These are phyloP conservation scores for Bactericera cockerelli DNA, from an alignment of 1,140 invertebrate genomes.

Conservation along the genomic window DNA sequence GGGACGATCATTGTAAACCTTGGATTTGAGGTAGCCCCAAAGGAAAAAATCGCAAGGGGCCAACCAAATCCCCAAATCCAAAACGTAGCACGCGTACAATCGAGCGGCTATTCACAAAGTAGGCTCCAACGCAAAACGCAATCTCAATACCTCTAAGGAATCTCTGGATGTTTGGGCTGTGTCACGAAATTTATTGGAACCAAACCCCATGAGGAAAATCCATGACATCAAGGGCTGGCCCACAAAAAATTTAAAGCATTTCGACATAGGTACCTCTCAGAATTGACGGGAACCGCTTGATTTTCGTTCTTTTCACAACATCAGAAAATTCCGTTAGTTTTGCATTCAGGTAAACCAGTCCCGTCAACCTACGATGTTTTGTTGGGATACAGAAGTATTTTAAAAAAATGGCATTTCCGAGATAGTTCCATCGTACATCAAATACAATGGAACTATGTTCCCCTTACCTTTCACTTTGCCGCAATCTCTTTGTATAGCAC, in stretches of 20 bases:
- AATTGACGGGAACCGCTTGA: not conserved
- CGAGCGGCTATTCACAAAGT: no score
- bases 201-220: not conserved
- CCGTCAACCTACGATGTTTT: not conserved
- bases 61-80: no score
- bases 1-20: no score
- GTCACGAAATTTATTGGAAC: not conserved
- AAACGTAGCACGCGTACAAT: no score
- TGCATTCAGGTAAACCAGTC: not conserved
- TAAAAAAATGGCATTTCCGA: not conserved
- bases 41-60: no score
- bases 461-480: no score
- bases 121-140: no score
- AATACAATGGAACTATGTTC: no score
- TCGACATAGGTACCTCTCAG: not conserved
- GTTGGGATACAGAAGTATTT: not conserved
- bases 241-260: not conserved
- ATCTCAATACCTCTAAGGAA: not conserved
- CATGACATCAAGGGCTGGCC: not conserved
- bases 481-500: no score
- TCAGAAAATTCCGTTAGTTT: not conserved
- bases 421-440: no score
- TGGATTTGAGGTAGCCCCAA: no score
- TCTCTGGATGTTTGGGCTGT: not conserved
- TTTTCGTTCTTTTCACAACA: not conserved